These are phyloP conservation scores for Stichodactyla mertensii DNA, from an alignment of 64 coral and sea anemone species.

Conservation along the genomic window DNA sequence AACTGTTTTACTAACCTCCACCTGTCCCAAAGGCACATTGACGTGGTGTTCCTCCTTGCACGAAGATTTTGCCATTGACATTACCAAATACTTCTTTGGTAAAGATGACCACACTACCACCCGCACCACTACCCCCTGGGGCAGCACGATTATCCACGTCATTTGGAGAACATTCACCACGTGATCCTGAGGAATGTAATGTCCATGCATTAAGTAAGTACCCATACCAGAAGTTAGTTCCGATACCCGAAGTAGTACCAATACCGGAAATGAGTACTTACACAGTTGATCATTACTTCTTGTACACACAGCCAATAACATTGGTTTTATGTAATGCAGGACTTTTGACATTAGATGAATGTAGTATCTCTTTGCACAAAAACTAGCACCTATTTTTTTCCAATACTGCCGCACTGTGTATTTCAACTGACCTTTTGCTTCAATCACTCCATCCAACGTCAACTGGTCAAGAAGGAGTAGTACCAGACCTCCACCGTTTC, in stretches of 20 bases:
- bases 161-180: background rate
- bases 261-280: background rate
- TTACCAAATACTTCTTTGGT: constrained; percentile 25
- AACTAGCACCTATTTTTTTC: no score
- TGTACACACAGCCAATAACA: no score
- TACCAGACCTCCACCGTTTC: constrained; percentile 41
- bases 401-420: background rate
- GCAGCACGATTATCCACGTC: background rate
- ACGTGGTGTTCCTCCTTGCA: background rate
- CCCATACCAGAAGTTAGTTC: no score
- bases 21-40: constrained; percentile 18
- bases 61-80: constrained; percentile 18
- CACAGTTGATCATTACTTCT: background rate
- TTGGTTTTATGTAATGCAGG: no score
- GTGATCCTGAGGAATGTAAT: background rate
- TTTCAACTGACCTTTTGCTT: constrained; percentile 24
- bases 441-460: constrained; percentile 23
- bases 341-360: no score
- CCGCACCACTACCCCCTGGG: constrained; percentile 43
- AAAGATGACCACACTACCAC: constrained; percentile 46
- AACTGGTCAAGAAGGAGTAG: constrained; percentile 25
- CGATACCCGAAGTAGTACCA: no score
- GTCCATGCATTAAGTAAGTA: background rate
- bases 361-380: no score
- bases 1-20: constrained; percentile 21